These are phyloP conservation scores for Leptobrachium ailaonicum DNA, from an alignment of 2,113 vertebrate species.

Conservation along the genomic window DNA sequence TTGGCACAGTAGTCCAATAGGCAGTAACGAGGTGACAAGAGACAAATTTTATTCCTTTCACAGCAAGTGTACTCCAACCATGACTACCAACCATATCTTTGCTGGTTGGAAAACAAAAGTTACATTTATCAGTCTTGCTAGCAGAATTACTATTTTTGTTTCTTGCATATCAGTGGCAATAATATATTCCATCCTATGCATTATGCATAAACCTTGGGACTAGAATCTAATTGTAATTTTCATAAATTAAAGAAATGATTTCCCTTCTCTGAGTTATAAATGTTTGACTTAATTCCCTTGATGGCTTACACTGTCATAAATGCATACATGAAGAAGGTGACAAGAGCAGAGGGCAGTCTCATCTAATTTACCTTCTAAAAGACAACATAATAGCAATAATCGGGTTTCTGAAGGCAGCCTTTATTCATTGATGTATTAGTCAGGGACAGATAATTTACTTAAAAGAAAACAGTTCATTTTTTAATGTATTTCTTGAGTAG, in stretches of 20 bases:
- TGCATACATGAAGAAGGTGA: not conserved
- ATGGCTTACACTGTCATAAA: not conserved
- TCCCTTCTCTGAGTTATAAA: not conserved
- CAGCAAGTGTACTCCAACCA: no score
- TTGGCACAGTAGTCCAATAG: no score
- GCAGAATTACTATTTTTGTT: not conserved
- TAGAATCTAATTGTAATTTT: not conserved
- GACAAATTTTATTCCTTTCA: no score
- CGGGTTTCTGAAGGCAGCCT: not conserved
- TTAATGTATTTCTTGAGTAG: not conserved
- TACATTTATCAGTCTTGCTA: not conserved
- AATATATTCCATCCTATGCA: not conserved
- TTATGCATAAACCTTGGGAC: not conserved
- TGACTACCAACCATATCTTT: not conserved
- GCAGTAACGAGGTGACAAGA: no score
- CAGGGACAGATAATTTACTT: not conserved
- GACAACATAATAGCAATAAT: not conserved
- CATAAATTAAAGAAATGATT: slow-evolving; percentile 5
- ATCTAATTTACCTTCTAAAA: not conserved
- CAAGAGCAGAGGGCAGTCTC: not conserved
- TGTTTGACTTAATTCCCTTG: not conserved
- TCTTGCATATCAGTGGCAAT: not conserved
- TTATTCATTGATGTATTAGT: not conserved
- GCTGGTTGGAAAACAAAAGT: not conserved
- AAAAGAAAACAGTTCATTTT: not conserved